These are phyloP conservation scores for Heliconius nattereri DNA, from an alignment of 1,140 invertebrate species.

Conservation along the genomic window DNA sequence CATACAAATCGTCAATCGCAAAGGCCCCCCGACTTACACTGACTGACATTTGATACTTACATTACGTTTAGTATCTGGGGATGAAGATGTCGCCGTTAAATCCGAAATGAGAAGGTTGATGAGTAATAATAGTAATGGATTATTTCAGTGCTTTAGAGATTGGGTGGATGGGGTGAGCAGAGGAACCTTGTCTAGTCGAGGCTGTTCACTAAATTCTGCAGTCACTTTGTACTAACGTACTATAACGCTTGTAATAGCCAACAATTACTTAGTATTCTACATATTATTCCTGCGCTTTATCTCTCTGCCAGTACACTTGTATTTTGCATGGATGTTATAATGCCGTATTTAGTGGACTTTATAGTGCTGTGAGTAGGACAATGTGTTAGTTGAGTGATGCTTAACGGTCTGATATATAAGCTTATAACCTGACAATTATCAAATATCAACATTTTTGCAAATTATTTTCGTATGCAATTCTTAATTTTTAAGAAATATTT, in stretches of 20 bases:
- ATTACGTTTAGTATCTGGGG: conserved; percentile 56
- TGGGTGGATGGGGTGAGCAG: neutral
- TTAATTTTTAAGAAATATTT: no score
- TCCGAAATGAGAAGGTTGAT: conserved; percentile 68
- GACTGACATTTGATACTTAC: conserved; percentile 70
- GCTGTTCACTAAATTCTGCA: conserved; percentile 26
- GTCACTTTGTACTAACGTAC: conserved; percentile 31
- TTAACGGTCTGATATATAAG: no score
- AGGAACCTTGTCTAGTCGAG: conserved; percentile 41
- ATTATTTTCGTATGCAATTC: no score
- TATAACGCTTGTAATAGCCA: neutral
- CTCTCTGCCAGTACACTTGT: neutral
- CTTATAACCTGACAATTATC: no score
- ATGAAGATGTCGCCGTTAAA: conserved; percentile 66
- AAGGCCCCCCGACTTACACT: conserved; percentile 55
- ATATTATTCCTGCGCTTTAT: neutral
- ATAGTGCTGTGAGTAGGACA: no score
- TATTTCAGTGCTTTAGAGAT: conserved; percentile 56
- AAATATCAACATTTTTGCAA: no score
- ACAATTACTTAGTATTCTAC: conserved; percentile 10
- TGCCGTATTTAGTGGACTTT: neutral
- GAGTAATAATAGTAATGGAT: conserved; percentile 71
- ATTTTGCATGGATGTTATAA: neutral
- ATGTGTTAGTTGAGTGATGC: no score
- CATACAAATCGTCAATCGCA: conserved; percentile 43